Conservation (phyloP, 2,113 vertebrate species). For the Plectropomus leopardus region DNA sequence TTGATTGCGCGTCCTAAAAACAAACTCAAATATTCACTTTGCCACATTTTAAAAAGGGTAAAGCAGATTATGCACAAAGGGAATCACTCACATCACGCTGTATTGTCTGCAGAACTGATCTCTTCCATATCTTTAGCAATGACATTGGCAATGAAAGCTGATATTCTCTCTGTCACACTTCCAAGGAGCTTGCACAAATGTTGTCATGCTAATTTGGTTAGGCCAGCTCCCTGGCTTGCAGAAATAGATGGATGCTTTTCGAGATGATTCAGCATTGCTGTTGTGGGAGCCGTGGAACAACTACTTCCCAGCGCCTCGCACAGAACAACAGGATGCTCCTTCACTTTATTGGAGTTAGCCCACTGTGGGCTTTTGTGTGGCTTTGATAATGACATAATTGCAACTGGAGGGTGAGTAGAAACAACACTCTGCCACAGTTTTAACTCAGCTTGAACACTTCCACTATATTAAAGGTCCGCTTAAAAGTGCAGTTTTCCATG, state of each 20-base stretch:
- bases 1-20: conserved; percentile 64
- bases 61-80: conserved; percentile 73
- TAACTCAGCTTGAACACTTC: conserved; percentile 30
- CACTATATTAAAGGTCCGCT: conserved; percentile 17
- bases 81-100: conserved; percentile 63
- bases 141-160: conserved; percentile 61
- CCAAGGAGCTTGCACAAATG: conserved; percentile 65
- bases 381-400: conserved; percentile 55
- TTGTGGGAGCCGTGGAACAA: conserved; percentile 38
- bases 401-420: conserved; percentile 29
- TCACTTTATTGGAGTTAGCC: conserved; percentile 54
- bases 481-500: conserved; percentile 24
- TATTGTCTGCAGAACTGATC: conserved; percentile 67
- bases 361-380: conserved; percentile 58
- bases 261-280: conserved; percentile 73
- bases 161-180: conserved; percentile 73
- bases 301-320: conserved; percentile 32
- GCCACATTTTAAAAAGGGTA: conserved; percentile 45
- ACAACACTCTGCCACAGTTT: conserved; percentile 39
- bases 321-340: conserved; percentile 53
- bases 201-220: conserved; percentile 71
- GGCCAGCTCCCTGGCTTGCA: conserved; percentile 61
- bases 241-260: conserved; percentile 56
- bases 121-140: conserved; percentile 65
- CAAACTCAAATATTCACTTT: conserved; percentile 72